A percentile compares a stretch with the other conserved stretches of the same genome.
Conservation (phyloP, 2,888 invertebrate species). For the Scaeva pyrastri region DNA sequence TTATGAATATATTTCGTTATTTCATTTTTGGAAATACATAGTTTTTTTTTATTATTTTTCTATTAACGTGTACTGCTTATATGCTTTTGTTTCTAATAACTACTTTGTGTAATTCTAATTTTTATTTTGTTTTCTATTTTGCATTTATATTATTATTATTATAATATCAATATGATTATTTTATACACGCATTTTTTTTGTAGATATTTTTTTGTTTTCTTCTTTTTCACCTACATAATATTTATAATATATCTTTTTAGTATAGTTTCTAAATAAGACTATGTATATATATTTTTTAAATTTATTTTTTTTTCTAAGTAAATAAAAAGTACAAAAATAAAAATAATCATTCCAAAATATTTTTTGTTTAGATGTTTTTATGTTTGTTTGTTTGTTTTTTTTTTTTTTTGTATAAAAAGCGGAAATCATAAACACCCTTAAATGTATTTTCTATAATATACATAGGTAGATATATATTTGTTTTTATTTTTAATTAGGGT, state of each 20-base stretch:
- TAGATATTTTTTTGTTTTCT: constrained; percentile 10
- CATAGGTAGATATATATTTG: neutral
- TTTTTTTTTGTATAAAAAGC: constrained; percentile 61
- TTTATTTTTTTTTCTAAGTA: constrained; percentile 22
- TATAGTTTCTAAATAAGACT: constrained; percentile 28
- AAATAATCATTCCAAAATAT: constrained; percentile 70
- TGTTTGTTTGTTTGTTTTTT: constrained; percentile 14
- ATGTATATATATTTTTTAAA: constrained; percentile 8
- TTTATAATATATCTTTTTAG: constrained; percentile 29
- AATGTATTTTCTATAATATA: constrained; percentile 44
- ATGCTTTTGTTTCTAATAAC: constrained; percentile 30
- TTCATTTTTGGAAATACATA: constrained; percentile 14
- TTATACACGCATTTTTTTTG: constrained; percentile 64
- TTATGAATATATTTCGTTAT: constrained; percentile 46
- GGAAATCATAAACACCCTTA: constrained; percentile 52
- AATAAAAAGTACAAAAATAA: constrained; percentile 72
- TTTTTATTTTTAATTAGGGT: constrained; percentile 20
- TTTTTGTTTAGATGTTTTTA: constrained; percentile 37
- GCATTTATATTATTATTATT: neutral
- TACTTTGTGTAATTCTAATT: constrained; percentile 37
- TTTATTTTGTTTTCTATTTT: constrained; percentile 22
- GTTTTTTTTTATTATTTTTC: neutral
- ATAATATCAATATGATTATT: constrained; percentile 65
- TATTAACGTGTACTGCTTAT: constrained; percentile 34
- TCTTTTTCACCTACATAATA: neutral